These are phyloP conservation scores for Palloptera scutellata DNA, from an alignment of 2,888 invertebrate species.

Conservation along the genomic window DNA sequence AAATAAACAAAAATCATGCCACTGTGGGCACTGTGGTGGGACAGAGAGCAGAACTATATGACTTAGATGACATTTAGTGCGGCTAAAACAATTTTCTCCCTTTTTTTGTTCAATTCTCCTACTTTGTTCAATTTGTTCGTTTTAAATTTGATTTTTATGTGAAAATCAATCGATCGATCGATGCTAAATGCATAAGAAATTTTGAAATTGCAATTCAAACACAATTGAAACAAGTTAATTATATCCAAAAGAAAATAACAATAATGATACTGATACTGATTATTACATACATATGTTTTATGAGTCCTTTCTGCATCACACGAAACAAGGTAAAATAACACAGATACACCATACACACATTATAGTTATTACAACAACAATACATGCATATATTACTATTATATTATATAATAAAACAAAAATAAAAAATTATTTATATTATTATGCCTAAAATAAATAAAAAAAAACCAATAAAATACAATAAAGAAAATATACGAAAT, in stretches of 20 bases:
- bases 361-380: slow-evolving; percentile 29
- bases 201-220: background rate
- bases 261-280: no score
- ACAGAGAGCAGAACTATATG: slow-evolving; percentile 42
- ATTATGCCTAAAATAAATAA: slow-evolving; percentile 59
- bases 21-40: background rate
- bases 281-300: slow-evolving; percentile 1
- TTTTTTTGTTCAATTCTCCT: slow-evolving; percentile 20
- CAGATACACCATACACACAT: slow-evolving; percentile 30
- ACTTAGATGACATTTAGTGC: slow-evolving; percentile 49
- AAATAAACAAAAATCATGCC: background rate
- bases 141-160: slow-evolving; percentile 6
- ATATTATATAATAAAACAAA: slow-evolving; percentile 35
- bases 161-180: background rate
- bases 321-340: background rate
- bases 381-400: slow-evolving; percentile 40
- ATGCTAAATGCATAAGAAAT: background rate
- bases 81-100: slow-evolving; percentile 25
- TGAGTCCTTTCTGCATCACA: slow-evolving; percentile 4
- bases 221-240: slow-evolving; percentile 12
- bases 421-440: slow-evolving; percentile 53
- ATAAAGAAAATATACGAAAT: slow-evolving; percentile 38
- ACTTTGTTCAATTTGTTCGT: slow-evolving; percentile 23
- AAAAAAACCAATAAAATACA: slow-evolving; percentile 48
- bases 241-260: slow-evolving; percentile 15